Evolutionary conservation across 1,140 invertebrate genomes (phyloP), one percentile per base, ranked within the genome.

Genomic region (Papilio aristodemus): DNA sequence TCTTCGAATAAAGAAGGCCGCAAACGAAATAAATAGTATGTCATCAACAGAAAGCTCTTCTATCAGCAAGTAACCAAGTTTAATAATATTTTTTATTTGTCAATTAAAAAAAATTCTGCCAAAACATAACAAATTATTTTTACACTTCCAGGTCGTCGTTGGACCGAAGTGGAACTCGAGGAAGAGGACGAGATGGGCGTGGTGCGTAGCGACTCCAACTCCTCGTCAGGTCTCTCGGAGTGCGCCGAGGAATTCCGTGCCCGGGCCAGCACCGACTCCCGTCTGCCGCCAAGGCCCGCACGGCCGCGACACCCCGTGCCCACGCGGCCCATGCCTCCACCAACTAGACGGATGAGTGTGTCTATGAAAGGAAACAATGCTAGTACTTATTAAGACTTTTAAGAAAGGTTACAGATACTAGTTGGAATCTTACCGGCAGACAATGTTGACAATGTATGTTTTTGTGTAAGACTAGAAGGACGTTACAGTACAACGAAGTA

Each of bases 361-460:
- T 82, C 87, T 9, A 90, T 90, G 88, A 83, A 75, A 63, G 88
- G 88, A 36, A 88, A 88, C 59, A 88, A 86, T 57, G 72, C 84
- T 5, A 90, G 67, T 67, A 84, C 84, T 22, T 90, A 84, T 70
- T 90, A 69, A 74, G 13, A 66, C 41, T n/a, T 50, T 17, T 66
- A 11, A 66, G n/a, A 50, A 32, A 32, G 27, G 2, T 32, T 6
- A 32, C 2, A 32, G 27, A 32, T 32, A 32, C 6, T 32, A 3
- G 2, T 32, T 3, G 27, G 2, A 32, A 32, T 32, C n/a, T n/a
- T n/a, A n/a, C n/a, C n/a, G n/a, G n/a, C n/a, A n/a, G n/a, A n/a
- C n/a, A n/a, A n/a, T n/a, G n/a, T n/a, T n/a, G n/a, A 6, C 27
- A 32, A 32, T 32, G 2, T 3, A 32, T 32, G 27, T 32, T 32